These are phyloP conservation scores for Tachysurus fulvidraco DNA, from an alignment of 2,113 vertebrate species.

Conservation along the genomic window DNA sequence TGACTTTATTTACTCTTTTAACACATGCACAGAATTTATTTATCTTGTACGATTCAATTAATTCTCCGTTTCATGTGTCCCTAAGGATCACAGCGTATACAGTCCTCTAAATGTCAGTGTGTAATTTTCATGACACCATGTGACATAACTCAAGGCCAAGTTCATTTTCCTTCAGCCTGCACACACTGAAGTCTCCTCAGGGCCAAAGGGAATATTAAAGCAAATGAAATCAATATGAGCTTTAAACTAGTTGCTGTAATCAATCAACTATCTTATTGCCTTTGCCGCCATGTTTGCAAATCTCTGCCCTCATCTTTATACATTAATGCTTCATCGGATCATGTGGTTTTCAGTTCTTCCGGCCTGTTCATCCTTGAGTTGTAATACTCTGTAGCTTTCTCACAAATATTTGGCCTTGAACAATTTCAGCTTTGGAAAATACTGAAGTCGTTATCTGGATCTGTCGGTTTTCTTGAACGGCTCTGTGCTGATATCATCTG, in stretches of 20 bases:
- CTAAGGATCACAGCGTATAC: constrained; percentile 16
- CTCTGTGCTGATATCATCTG: background rate
- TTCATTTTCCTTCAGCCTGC: constrained; percentile 61
- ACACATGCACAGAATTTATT: background rate
- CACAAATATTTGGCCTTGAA: background rate
- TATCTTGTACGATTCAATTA: constrained; percentile 17
- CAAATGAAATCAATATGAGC: constrained; percentile 79
- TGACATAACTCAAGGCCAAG: constrained; percentile 67
- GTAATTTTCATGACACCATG: constrained; percentile 26
- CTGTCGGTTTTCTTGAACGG: background rate
- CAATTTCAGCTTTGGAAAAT: background rate
- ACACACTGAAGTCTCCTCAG: constrained; percentile 53
- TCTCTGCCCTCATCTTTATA: constrained; percentile 39
- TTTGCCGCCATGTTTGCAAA: constrained; percentile 56
- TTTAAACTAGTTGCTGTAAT: constrained; percentile 77
- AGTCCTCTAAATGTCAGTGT: constrained; percentile 37
- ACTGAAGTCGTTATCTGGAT: background rate
- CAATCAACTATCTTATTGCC: constrained; percentile 77
- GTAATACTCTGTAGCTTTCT: background rate
- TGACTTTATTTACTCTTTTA: background rate
- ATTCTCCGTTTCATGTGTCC: constrained; percentile 1
- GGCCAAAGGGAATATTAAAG: constrained; percentile 67
- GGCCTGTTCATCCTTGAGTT: background rate
- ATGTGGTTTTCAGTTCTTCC: constrained; percentile 11
- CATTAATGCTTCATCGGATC: constrained; percentile 19